phyloP scores from a whole-genome alignment of 2,113 vertebrate genomes.

The Mastomys natalensis region DNA sequence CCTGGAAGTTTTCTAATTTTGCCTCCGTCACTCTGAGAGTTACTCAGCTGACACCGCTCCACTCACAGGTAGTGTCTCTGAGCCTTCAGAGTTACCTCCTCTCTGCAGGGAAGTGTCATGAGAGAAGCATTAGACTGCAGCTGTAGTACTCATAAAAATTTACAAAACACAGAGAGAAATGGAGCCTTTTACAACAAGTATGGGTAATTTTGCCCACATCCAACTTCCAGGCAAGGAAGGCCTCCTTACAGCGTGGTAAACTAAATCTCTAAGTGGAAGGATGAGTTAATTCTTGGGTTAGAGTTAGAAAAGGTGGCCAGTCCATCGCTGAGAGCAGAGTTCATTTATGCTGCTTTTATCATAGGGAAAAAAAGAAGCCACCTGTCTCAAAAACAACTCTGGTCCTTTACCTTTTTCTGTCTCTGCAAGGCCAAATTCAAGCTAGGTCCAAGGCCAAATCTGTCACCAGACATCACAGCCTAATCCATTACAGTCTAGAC shows the following conservation, averaged over 20 bases:
- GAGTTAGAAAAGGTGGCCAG: background rate
- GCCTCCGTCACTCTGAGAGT: background rate
- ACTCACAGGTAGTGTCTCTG: background rate
- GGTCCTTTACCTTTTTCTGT: background rate
- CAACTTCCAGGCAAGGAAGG: background rate
- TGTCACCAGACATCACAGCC: background rate
- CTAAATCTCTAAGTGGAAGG: background rate
- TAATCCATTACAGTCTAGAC: background rate
- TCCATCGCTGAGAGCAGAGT: too few species aligned
- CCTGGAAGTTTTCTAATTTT: background rate
- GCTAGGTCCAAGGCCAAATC: background rate
- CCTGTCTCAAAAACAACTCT: background rate
- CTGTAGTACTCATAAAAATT: background rate
- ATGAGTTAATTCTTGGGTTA: background rate
- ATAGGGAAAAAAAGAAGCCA: background rate
- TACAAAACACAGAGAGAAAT: background rate
- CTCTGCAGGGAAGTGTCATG: background rate
- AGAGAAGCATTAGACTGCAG: background rate
- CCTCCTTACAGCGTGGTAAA: background rate
- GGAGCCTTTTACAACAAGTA: accelerated
- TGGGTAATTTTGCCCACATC: background rate
- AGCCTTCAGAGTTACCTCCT: background rate
- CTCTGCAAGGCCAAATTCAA: background rate
- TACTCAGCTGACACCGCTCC: background rate
- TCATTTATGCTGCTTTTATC: too few species aligned